Evolutionary conservation across 37 sponge, comb jelly and placozoan species (phyloP).

Genomic region (Crambe crambe): DNA sequence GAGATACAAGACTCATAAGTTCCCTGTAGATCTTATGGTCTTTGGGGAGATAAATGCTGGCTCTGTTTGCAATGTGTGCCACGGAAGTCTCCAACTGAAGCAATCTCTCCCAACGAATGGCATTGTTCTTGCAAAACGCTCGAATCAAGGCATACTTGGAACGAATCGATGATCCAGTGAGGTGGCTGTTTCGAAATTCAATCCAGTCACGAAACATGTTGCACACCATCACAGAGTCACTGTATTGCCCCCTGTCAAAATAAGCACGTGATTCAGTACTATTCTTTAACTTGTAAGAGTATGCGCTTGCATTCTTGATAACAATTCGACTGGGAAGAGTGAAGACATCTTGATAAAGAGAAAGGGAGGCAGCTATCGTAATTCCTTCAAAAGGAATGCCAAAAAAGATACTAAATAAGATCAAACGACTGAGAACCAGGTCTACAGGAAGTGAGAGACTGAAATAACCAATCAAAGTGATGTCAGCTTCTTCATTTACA

Average conservation of each 20-base stretch:
- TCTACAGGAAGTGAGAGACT: conserved; percentile 68
- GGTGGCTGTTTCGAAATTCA: conserved; percentile 4
- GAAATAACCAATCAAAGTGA: conserved; percentile 68
- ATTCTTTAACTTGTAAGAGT: conserved; percentile 6
- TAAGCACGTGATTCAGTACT: conserved; percentile 27
- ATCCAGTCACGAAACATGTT: conserved; percentile 62
- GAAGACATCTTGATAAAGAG: conserved; percentile 64
- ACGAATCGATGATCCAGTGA: background rate
- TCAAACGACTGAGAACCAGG: conserved; percentile 40
- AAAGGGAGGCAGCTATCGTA: conserved; percentile 64
- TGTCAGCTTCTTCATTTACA: conserved; percentile 33
- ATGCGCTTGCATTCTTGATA: conserved; percentile 12
- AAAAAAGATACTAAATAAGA: conserved; percentile 60
- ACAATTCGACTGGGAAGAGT: conserved; percentile 31
- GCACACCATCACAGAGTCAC: conserved; percentile 56
- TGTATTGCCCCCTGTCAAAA: conserved; percentile 50
- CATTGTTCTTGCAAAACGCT: conserved; percentile 9
- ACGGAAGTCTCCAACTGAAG: conserved; percentile 44
- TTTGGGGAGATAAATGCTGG: conserved; percentile 21
- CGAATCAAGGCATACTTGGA: conserved; percentile 18
- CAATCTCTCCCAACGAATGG: conserved; percentile 41
- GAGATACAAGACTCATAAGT: conserved; percentile 14
- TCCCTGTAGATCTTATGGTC: conserved; percentile 6
- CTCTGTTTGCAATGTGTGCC: conserved; percentile 40
- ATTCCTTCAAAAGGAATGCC: conserved; percentile 59